Percentiles rank a stretch among this genome's conserved stretches.
These are phyloP conservation scores for Setipinna tenuifilis DNA, from an alignment of 2,797 vertebrate species.

Conservation along the genomic window DNA sequence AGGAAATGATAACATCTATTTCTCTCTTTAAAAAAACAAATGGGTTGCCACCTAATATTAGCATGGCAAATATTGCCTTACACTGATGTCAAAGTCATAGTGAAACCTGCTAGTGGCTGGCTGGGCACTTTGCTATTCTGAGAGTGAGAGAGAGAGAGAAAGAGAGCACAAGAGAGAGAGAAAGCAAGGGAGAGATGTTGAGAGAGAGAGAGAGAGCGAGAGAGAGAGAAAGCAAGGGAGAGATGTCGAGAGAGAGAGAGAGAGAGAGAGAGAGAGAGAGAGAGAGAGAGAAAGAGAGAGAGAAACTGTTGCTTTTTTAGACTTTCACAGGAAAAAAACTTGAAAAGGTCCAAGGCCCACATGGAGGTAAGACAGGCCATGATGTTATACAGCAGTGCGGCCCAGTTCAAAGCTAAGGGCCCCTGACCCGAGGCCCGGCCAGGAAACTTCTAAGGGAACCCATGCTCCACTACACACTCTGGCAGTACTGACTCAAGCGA, in stretches of 20 bases:
- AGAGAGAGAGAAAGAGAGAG: constrained; percentile 31
- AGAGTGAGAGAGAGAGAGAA: neutral
- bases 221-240: constrained; percentile 23
- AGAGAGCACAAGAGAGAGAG: constrained; percentile 29
- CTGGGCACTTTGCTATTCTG: neutral
- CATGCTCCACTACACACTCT: constrained; percentile 59
- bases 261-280: constrained; percentile 45
- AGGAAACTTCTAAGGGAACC: constrained; percentile 71
- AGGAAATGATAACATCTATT: neutral
- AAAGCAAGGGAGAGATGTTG: constrained; percentile 24
- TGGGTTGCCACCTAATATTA: neutral
- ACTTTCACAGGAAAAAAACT: constrained; percentile 46
- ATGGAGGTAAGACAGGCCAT: neutral
- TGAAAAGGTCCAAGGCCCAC: constrained; percentile 67
- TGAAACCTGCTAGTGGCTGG: neutral
- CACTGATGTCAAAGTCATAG: constrained; percentile 7
- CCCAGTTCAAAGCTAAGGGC: constrained; percentile 75
- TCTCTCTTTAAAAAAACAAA: too few relatives aligned
- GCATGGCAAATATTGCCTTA: constrained; percentile 4
- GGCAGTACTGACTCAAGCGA: constrained; percentile 59
- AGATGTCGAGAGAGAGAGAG: constrained; percentile 41
- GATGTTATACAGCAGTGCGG: constrained; percentile 37
- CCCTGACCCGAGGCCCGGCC: constrained; percentile 61
- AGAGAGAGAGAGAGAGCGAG: too few relatives aligned
- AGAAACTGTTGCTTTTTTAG: constrained; percentile 49